phyloP scores from a whole-genome alignment of 2,888 invertebrate species.

The Gisinianus flammeolus region DNA sequence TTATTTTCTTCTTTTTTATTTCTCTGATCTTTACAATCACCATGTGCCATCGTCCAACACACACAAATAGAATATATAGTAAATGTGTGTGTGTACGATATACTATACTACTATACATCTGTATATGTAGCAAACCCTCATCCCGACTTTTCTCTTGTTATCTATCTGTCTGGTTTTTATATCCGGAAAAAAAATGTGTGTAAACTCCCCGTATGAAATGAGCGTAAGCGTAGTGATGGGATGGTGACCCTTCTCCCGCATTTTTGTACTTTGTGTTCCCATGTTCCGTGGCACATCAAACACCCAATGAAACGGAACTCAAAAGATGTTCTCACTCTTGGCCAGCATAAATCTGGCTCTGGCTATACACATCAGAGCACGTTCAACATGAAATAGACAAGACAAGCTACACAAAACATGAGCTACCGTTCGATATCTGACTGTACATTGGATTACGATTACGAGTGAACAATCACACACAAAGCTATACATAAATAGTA shows the following conservation, averaged over 20 bases:
- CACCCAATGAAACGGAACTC: conserved; percentile 22
- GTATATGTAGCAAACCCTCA: no score
- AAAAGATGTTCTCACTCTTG: conserved; percentile 10
- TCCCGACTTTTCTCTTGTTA: background rate
- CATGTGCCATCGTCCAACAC: background rate
- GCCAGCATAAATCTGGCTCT: background rate
- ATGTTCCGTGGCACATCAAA: background rate
- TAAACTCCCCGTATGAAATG: background rate
- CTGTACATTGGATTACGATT: no score
- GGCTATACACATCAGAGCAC: background rate
- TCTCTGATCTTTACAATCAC: background rate
- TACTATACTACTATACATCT: no score
- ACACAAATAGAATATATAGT: no score
- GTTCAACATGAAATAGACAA: no score
- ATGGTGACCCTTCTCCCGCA: conserved; percentile 38
- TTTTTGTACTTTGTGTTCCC: conserved; percentile 9
- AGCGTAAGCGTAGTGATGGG: no score
- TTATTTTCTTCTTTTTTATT: background rate
- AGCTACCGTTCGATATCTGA: no score
- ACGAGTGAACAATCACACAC: no score
- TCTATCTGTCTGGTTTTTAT: background rate
- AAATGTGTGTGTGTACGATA: no score
- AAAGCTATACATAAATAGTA: no score
- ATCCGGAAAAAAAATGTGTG: background rate
- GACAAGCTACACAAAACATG: no score